A percentile compares a stretch with the other conserved stretches of the same genome.
phyloP scores from a whole-genome alignment of 2,797 vertebrate genomes.

The Sebastes oblongus region DNA sequence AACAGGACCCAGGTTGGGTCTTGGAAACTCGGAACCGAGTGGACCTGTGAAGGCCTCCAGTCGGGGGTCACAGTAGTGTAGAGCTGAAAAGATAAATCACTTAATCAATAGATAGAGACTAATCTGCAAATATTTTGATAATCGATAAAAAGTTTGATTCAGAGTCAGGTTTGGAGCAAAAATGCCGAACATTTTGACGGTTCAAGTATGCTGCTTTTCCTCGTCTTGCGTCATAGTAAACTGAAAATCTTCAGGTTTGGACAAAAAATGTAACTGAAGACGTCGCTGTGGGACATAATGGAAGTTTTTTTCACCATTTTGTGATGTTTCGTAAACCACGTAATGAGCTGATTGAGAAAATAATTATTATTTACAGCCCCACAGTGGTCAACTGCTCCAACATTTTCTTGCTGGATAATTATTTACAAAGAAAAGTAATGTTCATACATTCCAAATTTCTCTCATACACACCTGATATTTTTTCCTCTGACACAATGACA shows the following conservation, averaged over 20 bases:
- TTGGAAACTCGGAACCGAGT: too few relatives aligned
- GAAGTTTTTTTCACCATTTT: background rate
- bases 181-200: background rate
- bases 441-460: background rate
- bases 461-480: background rate
- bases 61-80: accelerated
- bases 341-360: background rate
- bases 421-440: background rate
- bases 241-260: background rate
- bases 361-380: background rate
- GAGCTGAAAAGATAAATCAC: too few relatives aligned
- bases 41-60: background rate
- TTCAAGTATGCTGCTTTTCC: background rate
- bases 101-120: too few relatives aligned
- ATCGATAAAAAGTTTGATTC: background rate
- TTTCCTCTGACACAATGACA: background rate
- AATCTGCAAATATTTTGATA: background rate
- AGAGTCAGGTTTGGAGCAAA: background rate
- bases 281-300: background rate
- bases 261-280: background rate
- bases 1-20: background rate
- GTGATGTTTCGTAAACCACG: background rate
- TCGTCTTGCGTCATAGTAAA: background rate
- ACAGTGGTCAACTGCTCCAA: background rate
- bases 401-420: background rate